Evolutionary conservation across 2,888 invertebrate genomes (phyloP).

Genomic region (Tenodera sinensis): DNA sequence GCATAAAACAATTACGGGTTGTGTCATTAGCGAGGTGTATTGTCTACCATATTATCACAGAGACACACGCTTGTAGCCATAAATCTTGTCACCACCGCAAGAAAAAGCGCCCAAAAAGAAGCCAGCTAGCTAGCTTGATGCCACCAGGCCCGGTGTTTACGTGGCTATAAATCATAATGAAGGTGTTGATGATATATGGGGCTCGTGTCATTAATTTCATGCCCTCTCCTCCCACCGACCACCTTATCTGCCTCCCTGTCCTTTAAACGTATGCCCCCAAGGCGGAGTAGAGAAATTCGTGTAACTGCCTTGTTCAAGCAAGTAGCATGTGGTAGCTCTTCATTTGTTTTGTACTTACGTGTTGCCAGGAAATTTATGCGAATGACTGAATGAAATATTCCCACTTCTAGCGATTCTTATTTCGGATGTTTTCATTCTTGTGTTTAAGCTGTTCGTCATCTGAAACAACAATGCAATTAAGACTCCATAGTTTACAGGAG

Average conservation of each 20-base stretch:
- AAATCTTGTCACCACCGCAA: neutral
- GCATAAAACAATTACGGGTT: neutral
- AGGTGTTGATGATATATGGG: neutral
- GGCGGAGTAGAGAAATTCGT: neutral
- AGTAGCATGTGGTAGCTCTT: neutral
- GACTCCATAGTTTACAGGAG: too few species aligned
- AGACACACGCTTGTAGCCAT: neutral
- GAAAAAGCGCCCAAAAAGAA: neutral
- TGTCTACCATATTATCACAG: neutral
- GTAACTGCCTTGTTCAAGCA: neutral
- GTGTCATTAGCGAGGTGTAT: neutral
- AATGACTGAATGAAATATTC: neutral
- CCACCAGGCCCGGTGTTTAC: neutral
- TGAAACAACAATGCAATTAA: too few species aligned
- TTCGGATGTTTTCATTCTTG: too few species aligned
- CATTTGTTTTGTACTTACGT: neutral
- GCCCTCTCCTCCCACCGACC: neutral
- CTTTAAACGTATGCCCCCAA: neutral
- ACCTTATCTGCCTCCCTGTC: neutral
- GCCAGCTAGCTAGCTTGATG: neutral
- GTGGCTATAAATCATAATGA: neutral
- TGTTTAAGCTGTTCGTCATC: too few species aligned
- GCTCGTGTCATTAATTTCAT: neutral
- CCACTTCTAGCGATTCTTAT: too few species aligned
- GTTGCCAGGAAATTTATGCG: neutral